These are phyloP conservation scores for Palythoa heliodiscus DNA, from an alignment of 92 coral and sea anemone species.

Conservation along the genomic window DNA sequence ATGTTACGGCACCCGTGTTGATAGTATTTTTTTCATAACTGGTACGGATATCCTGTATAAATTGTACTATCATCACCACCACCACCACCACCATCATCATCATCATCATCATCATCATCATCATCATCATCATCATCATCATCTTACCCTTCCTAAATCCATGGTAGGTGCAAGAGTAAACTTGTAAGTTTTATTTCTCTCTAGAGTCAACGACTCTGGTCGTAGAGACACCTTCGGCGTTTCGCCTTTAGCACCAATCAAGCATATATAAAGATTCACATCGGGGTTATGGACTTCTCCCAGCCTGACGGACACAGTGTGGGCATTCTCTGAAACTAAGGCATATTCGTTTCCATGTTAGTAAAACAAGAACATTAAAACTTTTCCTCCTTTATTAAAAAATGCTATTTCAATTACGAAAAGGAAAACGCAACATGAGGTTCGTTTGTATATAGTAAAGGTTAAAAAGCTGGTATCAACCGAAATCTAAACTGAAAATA, in stretches of 20 bases:
- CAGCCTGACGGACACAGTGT: slow-evolving; percentile 78
- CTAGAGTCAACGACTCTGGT: slow-evolving; percentile 73
- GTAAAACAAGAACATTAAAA: background rate
- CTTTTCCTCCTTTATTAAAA: too few relatives aligned
- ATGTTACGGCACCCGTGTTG: too few relatives aligned
- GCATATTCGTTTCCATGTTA: background rate
- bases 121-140: too few relatives aligned
- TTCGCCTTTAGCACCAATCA: slow-evolving; percentile 84
- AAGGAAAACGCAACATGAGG: too few relatives aligned
- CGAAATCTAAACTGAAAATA: too few relatives aligned
- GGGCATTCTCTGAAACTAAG: slow-evolving; percentile 69
- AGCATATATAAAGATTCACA: slow-evolving; percentile 74
- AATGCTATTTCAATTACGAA: too few relatives aligned
- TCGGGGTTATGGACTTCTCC: slow-evolving; percentile 87
- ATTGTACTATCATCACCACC: too few relatives aligned
- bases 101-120: background rate
- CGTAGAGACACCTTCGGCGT: slow-evolving; percentile 81
- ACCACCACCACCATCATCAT: too few relatives aligned
- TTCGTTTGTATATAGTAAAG: too few relatives aligned
- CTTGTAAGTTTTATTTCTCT: slow-evolving; percentile 78
- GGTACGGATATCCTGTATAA: too few relatives aligned
- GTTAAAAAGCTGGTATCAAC: too few relatives aligned
- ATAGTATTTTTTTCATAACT: too few relatives aligned
- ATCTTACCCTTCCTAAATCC: slow-evolving; percentile 80
- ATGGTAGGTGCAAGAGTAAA: slow-evolving; percentile 84